Evolutionary conservation across 2,797 vertebrate genomes (phyloP).

Genomic region (Schizothorax lantsangensis): DNA sequence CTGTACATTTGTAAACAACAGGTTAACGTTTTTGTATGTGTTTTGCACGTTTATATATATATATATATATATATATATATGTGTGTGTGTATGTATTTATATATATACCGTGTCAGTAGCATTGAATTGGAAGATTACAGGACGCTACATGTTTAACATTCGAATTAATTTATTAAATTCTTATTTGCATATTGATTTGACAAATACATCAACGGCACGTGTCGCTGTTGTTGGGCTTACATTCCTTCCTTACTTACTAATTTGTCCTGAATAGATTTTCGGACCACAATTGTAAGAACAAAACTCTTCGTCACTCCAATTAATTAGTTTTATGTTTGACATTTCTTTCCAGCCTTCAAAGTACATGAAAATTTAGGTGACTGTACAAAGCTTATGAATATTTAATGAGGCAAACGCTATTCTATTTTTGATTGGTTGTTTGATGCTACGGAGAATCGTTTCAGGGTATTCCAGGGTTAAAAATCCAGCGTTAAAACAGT

Average conservation of each 20-base stretch:
- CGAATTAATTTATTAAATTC: background rate
- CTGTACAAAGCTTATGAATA: background rate
- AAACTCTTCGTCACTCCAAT: background rate
- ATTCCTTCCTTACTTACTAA: background rate
- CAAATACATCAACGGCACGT: background rate
- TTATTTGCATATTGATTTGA: background rate
- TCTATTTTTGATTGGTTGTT: background rate
- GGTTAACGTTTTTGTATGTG: background rate
- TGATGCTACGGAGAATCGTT: background rate
- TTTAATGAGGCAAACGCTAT: background rate
- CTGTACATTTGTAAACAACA: background rate
- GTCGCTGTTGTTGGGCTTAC: background rate
- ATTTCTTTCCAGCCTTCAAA: background rate
- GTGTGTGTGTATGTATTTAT: no score
- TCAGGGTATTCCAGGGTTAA: background rate
- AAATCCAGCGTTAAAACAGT: background rate
- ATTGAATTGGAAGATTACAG: background rate
- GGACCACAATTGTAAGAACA: background rate
- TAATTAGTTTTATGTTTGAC: background rate
- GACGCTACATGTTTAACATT: background rate
- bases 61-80: no score
- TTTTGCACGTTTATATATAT: background rate
- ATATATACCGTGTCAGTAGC: background rate
- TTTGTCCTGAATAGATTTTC: background rate
- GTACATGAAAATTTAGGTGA: no score